phyloP scores from a whole-genome alignment of 2,113 vertebrate genomes.

The Cairina moschata region DNA sequence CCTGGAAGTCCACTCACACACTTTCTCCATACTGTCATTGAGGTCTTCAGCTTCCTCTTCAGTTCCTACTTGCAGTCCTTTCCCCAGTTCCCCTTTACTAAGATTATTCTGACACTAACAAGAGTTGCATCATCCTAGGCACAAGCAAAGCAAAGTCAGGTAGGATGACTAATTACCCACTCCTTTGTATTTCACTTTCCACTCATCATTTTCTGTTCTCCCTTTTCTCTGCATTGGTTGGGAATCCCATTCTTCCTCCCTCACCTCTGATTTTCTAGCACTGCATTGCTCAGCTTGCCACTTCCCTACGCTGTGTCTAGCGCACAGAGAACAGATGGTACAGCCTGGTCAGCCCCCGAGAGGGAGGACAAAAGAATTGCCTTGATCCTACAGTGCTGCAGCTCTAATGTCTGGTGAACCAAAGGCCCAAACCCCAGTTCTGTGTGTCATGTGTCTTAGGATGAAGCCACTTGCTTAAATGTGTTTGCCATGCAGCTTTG shows the following conservation, averaged over 20 bases:
- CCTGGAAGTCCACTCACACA: background rate
- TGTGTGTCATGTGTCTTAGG: background rate
- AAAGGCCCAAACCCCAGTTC: background rate
- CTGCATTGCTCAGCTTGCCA: fast-evolving
- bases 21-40: background rate
- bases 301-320: background rate
- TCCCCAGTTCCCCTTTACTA: background rate
- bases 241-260: background rate
- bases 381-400: background rate
- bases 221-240: background rate
- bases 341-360: background rate
- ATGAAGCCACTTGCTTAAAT: background rate
- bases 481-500: background rate
- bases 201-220: background rate
- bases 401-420: background rate
- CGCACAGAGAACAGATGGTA: background rate
- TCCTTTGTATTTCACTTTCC: background rate
- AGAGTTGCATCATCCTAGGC: background rate
- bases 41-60: background rate
- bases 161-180: fast-evolving
- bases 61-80: background rate
- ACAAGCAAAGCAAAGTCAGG: background rate
- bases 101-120: background rate
- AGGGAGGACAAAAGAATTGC: background rate
- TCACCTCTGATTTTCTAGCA: background rate